Percentiles rank a stretch among this genome's conserved stretches.
These are phyloP conservation scores for Melanerpes formicivorus DNA, from an alignment of 2,113 vertebrate species.

Conservation along the genomic window DNA sequence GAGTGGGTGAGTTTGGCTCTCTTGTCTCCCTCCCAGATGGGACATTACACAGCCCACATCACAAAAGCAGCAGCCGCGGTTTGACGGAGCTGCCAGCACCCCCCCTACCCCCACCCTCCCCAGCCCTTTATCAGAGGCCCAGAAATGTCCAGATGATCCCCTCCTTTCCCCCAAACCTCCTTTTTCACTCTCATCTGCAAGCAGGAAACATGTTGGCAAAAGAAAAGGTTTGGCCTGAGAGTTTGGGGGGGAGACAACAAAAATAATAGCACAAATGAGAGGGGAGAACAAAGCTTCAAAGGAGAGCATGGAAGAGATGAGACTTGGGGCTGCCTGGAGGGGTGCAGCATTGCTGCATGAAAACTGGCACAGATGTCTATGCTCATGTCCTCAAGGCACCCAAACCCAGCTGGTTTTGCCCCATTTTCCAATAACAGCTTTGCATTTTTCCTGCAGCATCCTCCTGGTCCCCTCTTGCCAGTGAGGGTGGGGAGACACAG, in stretches of 20 bases:
- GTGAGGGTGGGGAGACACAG: too few relatives aligned
- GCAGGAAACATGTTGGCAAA: constrained; percentile 19
- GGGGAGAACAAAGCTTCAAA: neutral
- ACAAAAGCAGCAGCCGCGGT: neutral
- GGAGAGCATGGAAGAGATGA: neutral
- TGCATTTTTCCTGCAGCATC: neutral
- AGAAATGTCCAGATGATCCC: neutral
- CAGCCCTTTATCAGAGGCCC: constrained; percentile 31
- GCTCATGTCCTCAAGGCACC: too few relatives aligned
- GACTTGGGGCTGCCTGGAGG: too few relatives aligned
- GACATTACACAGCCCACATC: constrained; percentile 52
- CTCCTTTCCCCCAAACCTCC: neutral
- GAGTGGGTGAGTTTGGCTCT: constrained; percentile 62
- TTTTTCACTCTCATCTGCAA: neutral
- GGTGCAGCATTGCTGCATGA: neutral
- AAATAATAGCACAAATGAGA: neutral
- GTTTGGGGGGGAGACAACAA: too few relatives aligned
- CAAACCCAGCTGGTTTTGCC: neutral
- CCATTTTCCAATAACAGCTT: neutral
- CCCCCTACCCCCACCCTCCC: neutral
- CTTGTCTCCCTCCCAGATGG: constrained; percentile 41
- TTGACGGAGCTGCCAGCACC: constrained; percentile 38
- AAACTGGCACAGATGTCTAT: neutral
- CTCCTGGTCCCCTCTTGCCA: neutral
- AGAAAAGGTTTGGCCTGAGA: neutral